These are phyloP conservation scores for Setophaga petechia DNA, from an alignment of 2,113 vertebrate genomes.

Conservation along the genomic window DNA sequence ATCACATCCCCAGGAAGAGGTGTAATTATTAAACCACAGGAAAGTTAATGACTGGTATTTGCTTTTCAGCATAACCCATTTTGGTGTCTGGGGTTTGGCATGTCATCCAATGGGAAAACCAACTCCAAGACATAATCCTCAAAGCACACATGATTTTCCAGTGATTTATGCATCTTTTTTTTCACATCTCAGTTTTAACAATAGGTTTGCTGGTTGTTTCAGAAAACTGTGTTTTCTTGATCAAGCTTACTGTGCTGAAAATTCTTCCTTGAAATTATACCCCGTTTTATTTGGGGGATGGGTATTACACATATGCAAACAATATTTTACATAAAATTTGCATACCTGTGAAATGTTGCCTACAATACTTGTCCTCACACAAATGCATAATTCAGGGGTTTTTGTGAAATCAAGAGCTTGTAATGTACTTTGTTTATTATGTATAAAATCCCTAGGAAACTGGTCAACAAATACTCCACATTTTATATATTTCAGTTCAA, in stretches of 20 bases:
- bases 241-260: neutral
- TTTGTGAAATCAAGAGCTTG: slow-evolving; percentile 51
- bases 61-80: slow-evolving; percentile 60
- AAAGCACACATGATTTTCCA: slow-evolving; percentile 59
- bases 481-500: neutral
- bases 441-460: slow-evolving; percentile 38
- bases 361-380: slow-evolving; percentile 23
- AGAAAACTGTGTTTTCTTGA: neutral
- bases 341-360: slow-evolving; percentile 12
- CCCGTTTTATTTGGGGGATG: neutral
- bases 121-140: slow-evolving; percentile 40
- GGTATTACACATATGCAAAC: neutral
- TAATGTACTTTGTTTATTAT: slow-evolving; percentile 39
- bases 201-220: slow-evolving; percentile 31
- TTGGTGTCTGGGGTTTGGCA: slow-evolving; percentile 71
- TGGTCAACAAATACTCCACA: neutral
- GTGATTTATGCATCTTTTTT: slow-evolving; percentile 19
- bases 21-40: slow-evolving; percentile 76
- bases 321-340: slow-evolving; percentile 43
- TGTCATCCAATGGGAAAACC: slow-evolving; percentile 56
- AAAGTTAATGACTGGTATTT: slow-evolving; percentile 74
- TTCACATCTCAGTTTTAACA: neutral
- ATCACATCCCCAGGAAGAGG: slow-evolving; percentile 72
- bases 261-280: neutral
- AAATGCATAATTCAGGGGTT: slow-evolving; percentile 45